phyloP scores from a whole-genome alignment of 1,140 invertebrate genomes.

The Sarcophaga bullata region DNA sequence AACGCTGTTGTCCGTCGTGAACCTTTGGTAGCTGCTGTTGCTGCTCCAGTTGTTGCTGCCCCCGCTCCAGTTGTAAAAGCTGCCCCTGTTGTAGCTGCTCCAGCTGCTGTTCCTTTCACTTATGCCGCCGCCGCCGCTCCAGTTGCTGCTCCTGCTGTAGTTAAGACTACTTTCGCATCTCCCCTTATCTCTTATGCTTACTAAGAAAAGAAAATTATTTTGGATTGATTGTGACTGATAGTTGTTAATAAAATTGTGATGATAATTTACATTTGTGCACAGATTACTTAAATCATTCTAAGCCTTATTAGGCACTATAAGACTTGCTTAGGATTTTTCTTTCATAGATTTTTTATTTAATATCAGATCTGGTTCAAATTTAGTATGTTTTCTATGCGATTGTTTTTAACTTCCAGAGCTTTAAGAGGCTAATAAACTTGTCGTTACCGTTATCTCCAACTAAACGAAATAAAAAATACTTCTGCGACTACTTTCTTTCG shows the following conservation, averaged over 20 bases:
- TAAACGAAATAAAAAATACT: no score
- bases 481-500: no score
- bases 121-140: slow-evolving; percentile 46
- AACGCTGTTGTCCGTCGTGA: slow-evolving; percentile 65
- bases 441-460: no score
- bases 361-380: no score
- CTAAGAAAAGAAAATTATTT: slow-evolving; percentile 34
- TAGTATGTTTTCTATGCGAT: no score
- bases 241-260: slow-evolving; percentile 44
- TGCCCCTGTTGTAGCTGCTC: slow-evolving; percentile 43
- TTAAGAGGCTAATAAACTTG: no score
- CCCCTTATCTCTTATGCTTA: slow-evolving; percentile 48
- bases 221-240: slow-evolving; percentile 33
- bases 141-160: slow-evolving; percentile 40
- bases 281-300: no score
- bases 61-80: slow-evolving; percentile 55
- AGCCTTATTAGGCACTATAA: no score
- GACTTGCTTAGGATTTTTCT: no score
- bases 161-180: slow-evolving; percentile 43
- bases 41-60: slow-evolving; percentile 49
- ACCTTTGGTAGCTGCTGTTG: slow-evolving; percentile 56
- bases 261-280: background rate
- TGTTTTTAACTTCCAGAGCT: no score
- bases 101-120: slow-evolving; percentile 30
- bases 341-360: no score